Percentiles rank a stretch among this genome's conserved stretches.
Evolutionary conservation across 2,113 vertebrate genomes (phyloP).

Genomic region (Columba janthina): DNA sequence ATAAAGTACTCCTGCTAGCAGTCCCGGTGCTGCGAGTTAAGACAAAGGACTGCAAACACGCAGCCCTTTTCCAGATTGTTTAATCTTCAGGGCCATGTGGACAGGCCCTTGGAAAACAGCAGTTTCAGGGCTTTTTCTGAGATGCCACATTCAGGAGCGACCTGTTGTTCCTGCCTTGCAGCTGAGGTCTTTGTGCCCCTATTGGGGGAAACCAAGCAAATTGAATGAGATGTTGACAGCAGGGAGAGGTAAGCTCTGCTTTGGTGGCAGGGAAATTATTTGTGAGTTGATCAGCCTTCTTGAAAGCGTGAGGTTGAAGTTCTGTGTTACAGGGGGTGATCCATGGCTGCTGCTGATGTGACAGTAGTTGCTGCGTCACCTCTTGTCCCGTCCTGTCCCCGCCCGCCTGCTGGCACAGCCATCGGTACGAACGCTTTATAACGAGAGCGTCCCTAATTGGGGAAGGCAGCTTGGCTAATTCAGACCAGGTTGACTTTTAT

Average conservation of each 20-base stretch:
- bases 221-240: not conserved
- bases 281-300: not conserved
- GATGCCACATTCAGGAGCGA: not conserved
- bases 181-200: not conserved
- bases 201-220: not conserved
- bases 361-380: not conserved
- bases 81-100: accelerated
- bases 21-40: not conserved
- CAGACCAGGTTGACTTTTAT: conserved; percentile 8
- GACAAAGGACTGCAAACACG: not conserved
- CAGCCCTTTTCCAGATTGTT: not conserved
- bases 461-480: conserved; percentile 7
- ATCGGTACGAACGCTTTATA: not conserved
- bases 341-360: not conserved
- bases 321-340: accelerated
- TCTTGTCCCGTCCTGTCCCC: not conserved
- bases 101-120: not conserved
- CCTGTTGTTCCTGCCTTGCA: not conserved
- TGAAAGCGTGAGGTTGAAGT: not conserved
- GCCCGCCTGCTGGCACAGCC: not conserved
- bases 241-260: not conserved
- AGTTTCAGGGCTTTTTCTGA: not conserved
- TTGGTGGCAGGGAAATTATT: not conserved
- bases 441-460: not conserved
- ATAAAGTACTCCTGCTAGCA: not conserved